These are phyloP conservation scores for Ammodytes dubius DNA, from an alignment of 2,113 vertebrate genomes.

Conservation along the genomic window DNA sequence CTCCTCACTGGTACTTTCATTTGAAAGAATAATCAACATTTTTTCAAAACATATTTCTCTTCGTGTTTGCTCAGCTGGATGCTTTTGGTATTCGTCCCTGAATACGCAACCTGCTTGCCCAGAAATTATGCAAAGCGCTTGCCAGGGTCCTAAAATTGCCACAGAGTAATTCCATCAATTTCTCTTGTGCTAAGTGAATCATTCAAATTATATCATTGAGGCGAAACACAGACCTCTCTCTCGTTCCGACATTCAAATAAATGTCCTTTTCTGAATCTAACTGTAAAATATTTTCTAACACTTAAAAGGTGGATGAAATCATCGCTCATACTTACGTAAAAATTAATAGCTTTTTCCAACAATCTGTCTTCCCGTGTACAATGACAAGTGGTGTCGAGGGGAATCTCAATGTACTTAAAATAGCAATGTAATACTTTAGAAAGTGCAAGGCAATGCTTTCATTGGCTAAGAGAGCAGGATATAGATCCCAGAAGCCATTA, in stretches of 20 bases:
- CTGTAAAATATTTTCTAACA: conserved; percentile 17
- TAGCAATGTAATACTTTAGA: conserved; percentile 45
- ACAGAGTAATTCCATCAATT: conserved; percentile 25
- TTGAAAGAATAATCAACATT: conserved; percentile 54
- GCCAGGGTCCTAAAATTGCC: conserved; percentile 37
- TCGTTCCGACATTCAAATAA: neutral
- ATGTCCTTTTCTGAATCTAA: neutral
- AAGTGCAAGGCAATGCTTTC: conserved; percentile 35
- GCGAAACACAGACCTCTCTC: neutral
- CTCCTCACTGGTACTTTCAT: conserved; percentile 52
- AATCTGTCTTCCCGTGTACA: conserved; percentile 15
- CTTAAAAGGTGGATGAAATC: conserved; percentile 16
- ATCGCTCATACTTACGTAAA: conserved; percentile 4
- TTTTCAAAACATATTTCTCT: conserved; percentile 29
- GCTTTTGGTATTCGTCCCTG: conserved; percentile 54
- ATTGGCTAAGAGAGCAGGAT: conserved; percentile 47
- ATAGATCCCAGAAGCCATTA: conserved; percentile 69
- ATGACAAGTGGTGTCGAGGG: conserved; percentile 12
- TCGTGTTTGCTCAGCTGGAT: conserved; percentile 71
- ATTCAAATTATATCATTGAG: conserved; percentile 31
- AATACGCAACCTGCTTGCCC: conserved; percentile 44
- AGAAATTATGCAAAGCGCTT: conserved; percentile 61
- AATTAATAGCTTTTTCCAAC: neutral
- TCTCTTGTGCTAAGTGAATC: conserved; percentile 19
- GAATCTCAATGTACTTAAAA: conserved; percentile 72